These are phyloP conservation scores for Ia io DNA, from an alignment of 2,113 vertebrate genomes.

Conservation along the genomic window DNA sequence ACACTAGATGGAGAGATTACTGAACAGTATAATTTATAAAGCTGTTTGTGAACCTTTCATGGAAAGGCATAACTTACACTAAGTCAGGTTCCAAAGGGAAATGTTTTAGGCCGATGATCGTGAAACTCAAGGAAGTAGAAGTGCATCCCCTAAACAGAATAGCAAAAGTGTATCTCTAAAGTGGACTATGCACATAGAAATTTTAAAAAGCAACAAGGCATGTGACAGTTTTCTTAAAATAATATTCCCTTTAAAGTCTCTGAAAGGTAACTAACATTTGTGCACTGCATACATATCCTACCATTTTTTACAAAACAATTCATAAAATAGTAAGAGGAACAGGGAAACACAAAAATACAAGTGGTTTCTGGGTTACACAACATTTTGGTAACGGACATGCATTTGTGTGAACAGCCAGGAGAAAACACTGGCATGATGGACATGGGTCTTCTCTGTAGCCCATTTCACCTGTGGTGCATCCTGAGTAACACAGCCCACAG, in stretches of 20 bases:
- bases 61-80: neutral
- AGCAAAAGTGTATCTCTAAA: neutral
- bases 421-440: neutral
- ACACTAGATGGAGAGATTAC: neutral
- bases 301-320: conserved; percentile 31
- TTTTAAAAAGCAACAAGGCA: conserved; percentile 25
- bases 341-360: conserved; percentile 36
- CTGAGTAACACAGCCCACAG: neutral
- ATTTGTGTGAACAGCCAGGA: neutral
- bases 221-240: conserved; percentile 3
- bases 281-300: neutral
- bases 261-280: conserved; percentile 38
- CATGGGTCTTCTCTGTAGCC: neutral
- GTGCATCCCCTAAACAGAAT: neutral
- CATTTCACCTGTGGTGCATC: neutral
- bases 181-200: neutral
- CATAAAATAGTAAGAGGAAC: conserved; percentile 35
- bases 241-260: conserved; percentile 12
- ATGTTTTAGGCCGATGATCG: neutral
- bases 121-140: neutral
- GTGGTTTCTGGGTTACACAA: neutral
- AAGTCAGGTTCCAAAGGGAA: neutral
- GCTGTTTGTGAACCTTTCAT: neutral
- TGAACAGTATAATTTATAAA: neutral
- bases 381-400: conserved; percentile 34